Conservation (phyloP, 2,888 invertebrate species). For the Rutpela maculata region DNA sequence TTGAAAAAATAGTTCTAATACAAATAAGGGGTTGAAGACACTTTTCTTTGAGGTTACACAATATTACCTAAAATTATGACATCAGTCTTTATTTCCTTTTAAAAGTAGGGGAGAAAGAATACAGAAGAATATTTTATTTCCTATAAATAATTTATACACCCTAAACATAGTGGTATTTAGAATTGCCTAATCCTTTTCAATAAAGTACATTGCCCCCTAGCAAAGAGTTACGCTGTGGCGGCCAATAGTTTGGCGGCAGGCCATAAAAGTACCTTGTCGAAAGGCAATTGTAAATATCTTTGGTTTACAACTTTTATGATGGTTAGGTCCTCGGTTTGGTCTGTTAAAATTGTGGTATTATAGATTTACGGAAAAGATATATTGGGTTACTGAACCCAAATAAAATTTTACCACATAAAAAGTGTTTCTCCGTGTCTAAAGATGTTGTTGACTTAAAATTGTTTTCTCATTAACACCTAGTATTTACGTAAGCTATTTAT, state of each 20-base stretch:
- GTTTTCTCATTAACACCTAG: slow-evolving; percentile 28
- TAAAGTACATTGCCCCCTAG: too few relatives aligned
- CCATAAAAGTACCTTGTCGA: slow-evolving; percentile 15
- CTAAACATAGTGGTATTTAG: slow-evolving; percentile 2
- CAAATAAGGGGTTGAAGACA: too few relatives aligned
- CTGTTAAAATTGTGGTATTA: slow-evolving; percentile 12
- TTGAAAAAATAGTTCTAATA: too few relatives aligned
- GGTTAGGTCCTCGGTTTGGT: too few relatives aligned
- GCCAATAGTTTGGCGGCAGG: not conserved
- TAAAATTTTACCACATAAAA: slow-evolving; percentile 8
- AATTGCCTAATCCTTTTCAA: not conserved
- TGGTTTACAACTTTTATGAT: slow-evolving; percentile 9
- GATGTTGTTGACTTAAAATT: slow-evolving; percentile 22
- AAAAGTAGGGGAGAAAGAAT: too few relatives aligned
- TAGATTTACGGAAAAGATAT: slow-evolving; percentile 13
- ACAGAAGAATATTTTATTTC: too few relatives aligned
- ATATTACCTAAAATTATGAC: too few relatives aligned
- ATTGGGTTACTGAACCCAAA: slow-evolving; percentile 27
- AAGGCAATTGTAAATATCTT: not conserved
- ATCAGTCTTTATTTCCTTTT: too few relatives aligned
- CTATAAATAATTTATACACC: not conserved
- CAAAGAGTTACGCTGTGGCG: not conserved
- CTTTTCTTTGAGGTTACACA: too few relatives aligned
- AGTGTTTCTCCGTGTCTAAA: not conserved
- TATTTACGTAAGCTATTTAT: slow-evolving; percentile 9